Evolutionary conservation across 2,113 vertebrate genomes (phyloP), one percentile per base, ranked within the genome.

Genomic region (Motacilla tschutschensis): DNA sequence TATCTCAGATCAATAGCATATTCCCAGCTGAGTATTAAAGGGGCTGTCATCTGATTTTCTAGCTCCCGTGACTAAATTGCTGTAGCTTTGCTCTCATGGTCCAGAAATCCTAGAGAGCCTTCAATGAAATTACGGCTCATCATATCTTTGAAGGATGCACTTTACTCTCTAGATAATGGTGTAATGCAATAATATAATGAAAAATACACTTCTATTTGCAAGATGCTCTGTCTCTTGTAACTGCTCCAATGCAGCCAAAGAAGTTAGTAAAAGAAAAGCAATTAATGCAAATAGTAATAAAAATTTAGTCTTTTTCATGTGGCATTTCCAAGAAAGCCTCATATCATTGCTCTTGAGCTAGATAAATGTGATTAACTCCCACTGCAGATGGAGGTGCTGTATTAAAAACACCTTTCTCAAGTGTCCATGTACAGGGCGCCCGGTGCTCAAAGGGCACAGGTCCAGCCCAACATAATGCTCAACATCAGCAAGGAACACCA

Each of bases 71-170:
- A 83, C 51, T 81, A 65, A 89, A 87, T 17, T 59, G 51, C 26
- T 65, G 33, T 69, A 86, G 70, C 46, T 93, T 79, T 81, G 31
- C n/a, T 85, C 21, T 62, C 57, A 16, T 71, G 64, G 21, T 83
- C 47, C 70, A 88, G 71, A 85, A 81, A 76, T 83, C 44, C 83
- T 79, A 76, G 33, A 22, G n/a, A 92, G 50, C 28, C 28, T 86
- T 89, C 64, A 88, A 71, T 51, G 51, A 66, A 86, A 90, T 84
- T 82, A 88, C 41, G 73, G 58, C 43, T 87, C 59, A 26, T 88
- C 88, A 28, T 38, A 81, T 46, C 44, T 26, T 63, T 53, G 69
- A 77, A 80, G 53, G 46, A 81, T 83, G 47, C 36, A 60, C 24
- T 92, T 74, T 65, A 47, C 59, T 91, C 35, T 72, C 38, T 21